These are phyloP conservation scores for Colius striatus DNA, from an alignment of 2,113 vertebrate species.

Conservation along the genomic window DNA sequence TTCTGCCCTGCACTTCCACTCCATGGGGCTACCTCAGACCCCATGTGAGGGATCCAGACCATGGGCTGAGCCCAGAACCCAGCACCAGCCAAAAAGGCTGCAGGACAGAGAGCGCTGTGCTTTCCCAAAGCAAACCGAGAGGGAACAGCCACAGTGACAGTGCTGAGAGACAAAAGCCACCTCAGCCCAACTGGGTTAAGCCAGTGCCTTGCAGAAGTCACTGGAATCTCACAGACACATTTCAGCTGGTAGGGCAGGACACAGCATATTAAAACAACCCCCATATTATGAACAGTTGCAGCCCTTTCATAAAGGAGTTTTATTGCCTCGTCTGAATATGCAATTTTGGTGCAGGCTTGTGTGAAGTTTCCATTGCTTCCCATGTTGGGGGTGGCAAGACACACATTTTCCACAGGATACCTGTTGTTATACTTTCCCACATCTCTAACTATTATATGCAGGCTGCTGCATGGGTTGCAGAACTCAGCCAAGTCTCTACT, in stretches of 20 bases:
- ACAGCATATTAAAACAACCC: background rate
- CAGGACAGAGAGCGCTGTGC: background rate
- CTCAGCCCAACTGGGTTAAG: background rate
- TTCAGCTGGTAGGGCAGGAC: background rate
- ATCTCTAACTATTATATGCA: background rate
- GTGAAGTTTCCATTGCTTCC: background rate
- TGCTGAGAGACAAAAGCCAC: background rate
- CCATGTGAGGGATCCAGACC: background rate
- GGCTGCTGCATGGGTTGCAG: background rate
- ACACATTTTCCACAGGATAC: background rate
- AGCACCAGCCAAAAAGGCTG: background rate
- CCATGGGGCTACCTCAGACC: rapidly evolving
- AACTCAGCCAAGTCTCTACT: background rate
- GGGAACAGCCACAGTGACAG: background rate
- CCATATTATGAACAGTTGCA: background rate
- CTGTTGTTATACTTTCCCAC: background rate
- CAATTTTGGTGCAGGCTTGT: background rate
- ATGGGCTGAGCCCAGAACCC: background rate
- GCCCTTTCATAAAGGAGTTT: background rate
- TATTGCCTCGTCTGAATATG: background rate
- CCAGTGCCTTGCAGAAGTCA: background rate
- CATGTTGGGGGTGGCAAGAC: background rate
- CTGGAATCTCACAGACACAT: background rate
- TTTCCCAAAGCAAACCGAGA: background rate
- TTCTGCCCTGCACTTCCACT: background rate